These are phyloP conservation scores for Nudaria mundana DNA, from an alignment of 2,888 invertebrate genomes.

Conservation along the genomic window DNA sequence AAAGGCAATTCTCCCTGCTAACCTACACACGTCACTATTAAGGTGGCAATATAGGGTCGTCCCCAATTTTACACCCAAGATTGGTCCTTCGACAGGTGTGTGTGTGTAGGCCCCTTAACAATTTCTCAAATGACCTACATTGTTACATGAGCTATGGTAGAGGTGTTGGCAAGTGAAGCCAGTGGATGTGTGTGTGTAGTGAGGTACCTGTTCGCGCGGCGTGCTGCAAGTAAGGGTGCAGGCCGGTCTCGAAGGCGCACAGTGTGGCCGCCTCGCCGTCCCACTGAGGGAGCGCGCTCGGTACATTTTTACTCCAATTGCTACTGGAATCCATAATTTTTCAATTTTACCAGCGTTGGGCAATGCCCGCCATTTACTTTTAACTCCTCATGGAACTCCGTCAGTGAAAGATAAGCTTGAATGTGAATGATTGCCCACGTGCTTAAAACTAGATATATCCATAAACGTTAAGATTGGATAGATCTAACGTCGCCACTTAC, in stretches of 20 bases:
- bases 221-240: constrained; percentile 54
- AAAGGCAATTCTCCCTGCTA: no score
- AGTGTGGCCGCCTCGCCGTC: constrained; percentile 69
- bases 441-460: no score
- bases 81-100: no score
- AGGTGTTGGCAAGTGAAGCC: no score
- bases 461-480: no score
- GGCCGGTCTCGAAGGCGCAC: constrained; percentile 58
- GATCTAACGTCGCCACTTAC: no score
- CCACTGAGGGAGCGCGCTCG: constrained; percentile 68
- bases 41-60: no score
- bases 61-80: no score
- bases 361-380: constrained; percentile 14
- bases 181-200: constrained; percentile 15
- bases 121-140: no score
- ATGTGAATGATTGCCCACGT: constrained; percentile 17
- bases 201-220: constrained; percentile 55
- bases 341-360: constrained; percentile 35
- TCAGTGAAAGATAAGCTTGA: constrained; percentile 31
- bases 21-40: no score
- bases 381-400: constrained; percentile 10
- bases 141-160: no score
- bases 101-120: no score
- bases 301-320: constrained; percentile 70
- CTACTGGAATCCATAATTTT: constrained; percentile 69